phyloP scores from a whole-genome alignment of 2,888 invertebrate genomes.

The Aspidiotus rigidus region DNA sequence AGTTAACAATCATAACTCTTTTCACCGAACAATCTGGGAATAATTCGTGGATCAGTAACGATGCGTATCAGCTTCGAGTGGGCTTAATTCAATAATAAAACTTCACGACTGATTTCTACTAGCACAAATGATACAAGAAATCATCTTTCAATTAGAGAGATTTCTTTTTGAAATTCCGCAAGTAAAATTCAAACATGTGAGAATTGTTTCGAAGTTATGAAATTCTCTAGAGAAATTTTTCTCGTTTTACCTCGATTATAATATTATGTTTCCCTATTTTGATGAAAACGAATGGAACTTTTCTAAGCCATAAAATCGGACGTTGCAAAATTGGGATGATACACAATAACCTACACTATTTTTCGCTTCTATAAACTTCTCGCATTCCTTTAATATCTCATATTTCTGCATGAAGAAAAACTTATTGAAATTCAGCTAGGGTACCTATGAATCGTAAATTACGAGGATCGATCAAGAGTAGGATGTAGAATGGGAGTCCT shows the following conservation, averaged over 20 bases:
- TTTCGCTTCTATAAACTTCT: not conserved
- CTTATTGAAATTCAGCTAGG: too few relatives aligned
- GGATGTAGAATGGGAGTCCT: too few relatives aligned
- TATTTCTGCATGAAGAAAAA: constrained; percentile 82
- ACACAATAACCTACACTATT: constrained; percentile 71
- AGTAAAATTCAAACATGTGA: constrained; percentile 34
- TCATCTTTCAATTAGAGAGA: constrained; percentile 54
- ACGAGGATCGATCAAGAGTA: too few relatives aligned
- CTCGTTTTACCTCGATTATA: constrained; percentile 50
- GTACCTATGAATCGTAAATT: too few relatives aligned
- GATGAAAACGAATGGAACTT: constrained; percentile 76
- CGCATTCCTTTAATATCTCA: constrained; percentile 54
- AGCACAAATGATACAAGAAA: constrained; percentile 55
- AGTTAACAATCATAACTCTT: too few relatives aligned
- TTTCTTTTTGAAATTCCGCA: constrained; percentile 53
- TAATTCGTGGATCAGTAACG: too few relatives aligned
- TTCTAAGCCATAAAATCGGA: constrained; percentile 69
- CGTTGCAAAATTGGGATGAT: constrained; percentile 68
- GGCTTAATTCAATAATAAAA: constrained; percentile 64
- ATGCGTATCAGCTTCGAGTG: too few relatives aligned
- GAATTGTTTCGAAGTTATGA: not conserved
- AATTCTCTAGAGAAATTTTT: not conserved
- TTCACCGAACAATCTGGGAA: too few relatives aligned
- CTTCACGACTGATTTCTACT: constrained; percentile 58
- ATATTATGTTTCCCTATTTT: constrained; percentile 75